These are phyloP conservation scores for Galagoides demidoff DNA, from an alignment of 2,797 vertebrate species.

Conservation along the genomic window DNA sequence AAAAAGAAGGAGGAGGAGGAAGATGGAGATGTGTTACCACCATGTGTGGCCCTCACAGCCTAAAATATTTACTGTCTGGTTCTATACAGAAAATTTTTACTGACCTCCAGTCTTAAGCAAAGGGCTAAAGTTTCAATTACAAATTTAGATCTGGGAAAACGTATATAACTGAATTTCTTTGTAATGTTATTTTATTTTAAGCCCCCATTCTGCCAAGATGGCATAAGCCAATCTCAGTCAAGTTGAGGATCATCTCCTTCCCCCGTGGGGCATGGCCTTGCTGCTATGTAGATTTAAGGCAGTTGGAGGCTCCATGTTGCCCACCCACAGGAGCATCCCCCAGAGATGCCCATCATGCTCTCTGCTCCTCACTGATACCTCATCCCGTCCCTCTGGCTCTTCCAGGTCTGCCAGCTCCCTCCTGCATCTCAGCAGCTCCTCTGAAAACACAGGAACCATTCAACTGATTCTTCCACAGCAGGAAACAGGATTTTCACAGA, in stretches of 20 bases:
- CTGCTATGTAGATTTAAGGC: not conserved
- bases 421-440: not conserved
- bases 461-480: not conserved
- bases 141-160: not conserved
- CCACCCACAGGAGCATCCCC: not conserved
- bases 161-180: not conserved
- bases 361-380: not conserved
- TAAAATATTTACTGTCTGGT: not conserved
- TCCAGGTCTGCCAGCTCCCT: not conserved
- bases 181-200: not conserved
- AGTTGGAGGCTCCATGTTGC: accelerated
- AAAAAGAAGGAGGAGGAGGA: not conserved
- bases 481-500: not conserved
- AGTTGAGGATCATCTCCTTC: not conserved
- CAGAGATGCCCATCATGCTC: not conserved
- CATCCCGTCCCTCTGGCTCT: not conserved
- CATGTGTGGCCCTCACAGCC: not conserved
- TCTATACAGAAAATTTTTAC: not conserved
- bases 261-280: accelerated
- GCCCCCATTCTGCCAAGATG: not conserved
- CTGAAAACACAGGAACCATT: not conserved
- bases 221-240: not conserved
- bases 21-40: not conserved
- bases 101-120: not conserved
- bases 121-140: not conserved